Percentiles rank a stretch among this genome's conserved stretches.
Conservation (phyloP, 2,888 invertebrate species). For the Nomada goodeniana region DNA sequence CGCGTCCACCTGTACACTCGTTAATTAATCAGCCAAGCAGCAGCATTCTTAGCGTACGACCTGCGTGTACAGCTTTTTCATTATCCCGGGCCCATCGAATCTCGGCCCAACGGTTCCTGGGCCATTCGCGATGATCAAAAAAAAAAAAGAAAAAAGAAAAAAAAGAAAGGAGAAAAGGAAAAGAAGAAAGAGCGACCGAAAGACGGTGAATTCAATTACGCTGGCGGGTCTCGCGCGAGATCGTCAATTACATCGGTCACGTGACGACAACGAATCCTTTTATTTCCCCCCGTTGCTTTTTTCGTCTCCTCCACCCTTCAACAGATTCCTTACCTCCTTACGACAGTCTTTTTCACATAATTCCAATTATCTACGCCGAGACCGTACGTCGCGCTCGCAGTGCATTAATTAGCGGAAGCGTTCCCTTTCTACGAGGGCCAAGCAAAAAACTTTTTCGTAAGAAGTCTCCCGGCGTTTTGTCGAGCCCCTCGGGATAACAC, state of each 20-base stretch:
- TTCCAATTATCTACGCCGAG: conserved; percentile 81
- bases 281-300: conserved; percentile 39
- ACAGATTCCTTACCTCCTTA: conserved; percentile 56
- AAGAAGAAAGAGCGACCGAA: conserved; percentile 8
- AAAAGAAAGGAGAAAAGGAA: neutral
- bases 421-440: conserved; percentile 30
- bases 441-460: conserved; percentile 69
- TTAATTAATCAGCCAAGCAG: conserved; percentile 54
- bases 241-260: conserved; percentile 82
- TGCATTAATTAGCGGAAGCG: conserved; percentile 81
- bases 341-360: conserved; percentile 79
- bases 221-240: conserved; percentile 60
- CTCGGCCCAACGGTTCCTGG: conserved; percentile 45
- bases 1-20: conserved; percentile 20
- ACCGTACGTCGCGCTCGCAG: conserved; percentile 58
- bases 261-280: conserved; percentile 73
- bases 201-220: conserved; percentile 80
- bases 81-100: conserved; percentile 39
- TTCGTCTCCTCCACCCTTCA: conserved; percentile 33
- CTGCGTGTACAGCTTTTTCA: conserved; percentile 39
- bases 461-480: conserved; percentile 73
- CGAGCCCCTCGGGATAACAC: conserved; percentile 68
- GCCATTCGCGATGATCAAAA: conserved; percentile 45
- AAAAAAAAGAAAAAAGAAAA: conserved; percentile 26
- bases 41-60: conserved; percentile 16